Percentiles rank a stretch among this genome's conserved stretches.
Evolutionary conservation across 2,797 vertebrate genomes (phyloP).

Genomic region (Aphelocoma californica): DNA sequence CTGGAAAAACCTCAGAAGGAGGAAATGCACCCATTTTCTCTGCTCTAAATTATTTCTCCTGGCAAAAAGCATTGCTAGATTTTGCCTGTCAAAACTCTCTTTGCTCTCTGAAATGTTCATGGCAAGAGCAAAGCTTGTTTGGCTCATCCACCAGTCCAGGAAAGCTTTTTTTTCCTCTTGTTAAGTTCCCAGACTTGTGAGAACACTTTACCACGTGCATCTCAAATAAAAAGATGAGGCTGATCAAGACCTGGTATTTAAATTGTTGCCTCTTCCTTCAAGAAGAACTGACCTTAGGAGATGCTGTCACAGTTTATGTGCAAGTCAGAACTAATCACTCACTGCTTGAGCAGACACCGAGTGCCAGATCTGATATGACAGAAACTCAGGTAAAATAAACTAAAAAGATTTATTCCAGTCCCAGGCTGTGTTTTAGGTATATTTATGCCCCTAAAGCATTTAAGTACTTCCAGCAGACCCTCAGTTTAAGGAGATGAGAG

Average conservation of each 20-base stretch:
- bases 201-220: not conserved
- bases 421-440: not conserved
- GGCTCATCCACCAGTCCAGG: not conserved
- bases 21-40: not conserved
- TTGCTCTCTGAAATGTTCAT: not conserved
- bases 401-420: not conserved
- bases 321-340: not conserved
- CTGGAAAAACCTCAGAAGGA: constrained; percentile 20
- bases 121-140: not conserved
- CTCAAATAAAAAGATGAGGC: not conserved
- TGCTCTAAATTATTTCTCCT: constrained; percentile 5
- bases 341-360: not conserved
- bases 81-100: constrained; percentile 1
- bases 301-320: not conserved
- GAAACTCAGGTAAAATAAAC: not conserved
- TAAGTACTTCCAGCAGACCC: not conserved
- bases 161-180: not conserved
- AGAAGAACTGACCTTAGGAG: not conserved
- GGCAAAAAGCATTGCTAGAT: not conserved
- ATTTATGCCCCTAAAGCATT: not conserved
- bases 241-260: not conserved
- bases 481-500: not conserved
- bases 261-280: not conserved
- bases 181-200: not conserved
- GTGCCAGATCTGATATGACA: not conserved